Percentiles rank a stretch among this genome's conserved stretches.
Conservation (phyloP, 1,140 invertebrate genomes). For the Chrysopa pallens region DNA sequence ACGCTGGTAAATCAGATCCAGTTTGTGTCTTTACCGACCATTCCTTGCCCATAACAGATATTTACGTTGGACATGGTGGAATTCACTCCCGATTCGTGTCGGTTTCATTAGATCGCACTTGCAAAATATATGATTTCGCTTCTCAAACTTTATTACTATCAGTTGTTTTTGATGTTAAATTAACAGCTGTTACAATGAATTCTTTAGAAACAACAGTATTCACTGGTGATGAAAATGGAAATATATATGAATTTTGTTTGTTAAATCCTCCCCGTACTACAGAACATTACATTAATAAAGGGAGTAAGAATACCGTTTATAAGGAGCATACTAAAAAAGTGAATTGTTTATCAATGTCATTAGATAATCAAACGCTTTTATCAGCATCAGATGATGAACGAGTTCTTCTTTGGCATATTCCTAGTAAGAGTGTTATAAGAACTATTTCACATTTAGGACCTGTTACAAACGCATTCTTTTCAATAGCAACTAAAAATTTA, state of each 20-base stretch:
- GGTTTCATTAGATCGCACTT: conserved; percentile 62
- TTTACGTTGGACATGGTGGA: conserved; percentile 43
- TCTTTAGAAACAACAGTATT: conserved; percentile 47
- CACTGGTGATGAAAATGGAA: conserved; percentile 50
- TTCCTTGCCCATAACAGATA: conserved; percentile 54
- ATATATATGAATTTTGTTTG: conserved; percentile 47
- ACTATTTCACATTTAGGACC: conserved; percentile 50
- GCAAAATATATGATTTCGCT: conserved; percentile 59
- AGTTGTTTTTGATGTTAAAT: conserved; percentile 49
- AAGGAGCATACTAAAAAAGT: conserved; percentile 46
- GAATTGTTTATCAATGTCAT: conserved; percentile 47
- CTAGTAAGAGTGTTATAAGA: conserved; percentile 47
- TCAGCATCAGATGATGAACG: conserved; percentile 56
- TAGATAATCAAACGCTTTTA: conserved; percentile 44
- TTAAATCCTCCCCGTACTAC: conserved; percentile 40
- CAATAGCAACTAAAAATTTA: conserved; percentile 25
- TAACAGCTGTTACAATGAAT: conserved; percentile 54
- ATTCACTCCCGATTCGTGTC: conserved; percentile 47
- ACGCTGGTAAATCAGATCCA: conserved; percentile 35
- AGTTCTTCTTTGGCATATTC: conserved; percentile 64
- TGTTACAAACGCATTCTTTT: conserved; percentile 49
- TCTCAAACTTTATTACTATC: conserved; percentile 47
- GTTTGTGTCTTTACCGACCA: conserved; percentile 53
- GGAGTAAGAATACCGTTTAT: conserved; percentile 26
- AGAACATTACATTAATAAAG: conserved; percentile 41